A percentile compares a stretch with the other conserved stretches of the same genome.
Evolutionary conservation across 64 coral and sea anemone genomes (phyloP).

Genomic region (Platygyra sinensis): DNA sequence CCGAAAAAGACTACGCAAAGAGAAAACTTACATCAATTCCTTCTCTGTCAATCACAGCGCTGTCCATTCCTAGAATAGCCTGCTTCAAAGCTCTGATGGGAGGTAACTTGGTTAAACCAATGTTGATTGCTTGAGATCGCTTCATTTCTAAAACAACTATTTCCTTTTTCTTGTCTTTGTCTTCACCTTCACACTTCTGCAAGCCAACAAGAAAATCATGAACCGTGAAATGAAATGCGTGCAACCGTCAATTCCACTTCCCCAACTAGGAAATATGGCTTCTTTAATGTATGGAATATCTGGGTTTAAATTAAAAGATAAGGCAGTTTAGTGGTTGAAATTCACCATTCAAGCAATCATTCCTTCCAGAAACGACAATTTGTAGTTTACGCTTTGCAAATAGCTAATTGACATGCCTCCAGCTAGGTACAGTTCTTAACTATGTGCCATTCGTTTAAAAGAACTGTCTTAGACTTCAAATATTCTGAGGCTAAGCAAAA

Average conservation of each 20-base stretch:
- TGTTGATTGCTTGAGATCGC: constrained; percentile 94
- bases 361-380: too few relatives aligned
- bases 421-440: neutral
- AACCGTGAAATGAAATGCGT: neutral
- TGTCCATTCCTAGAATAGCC: constrained; percentile 86
- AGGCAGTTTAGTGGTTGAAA: too few relatives aligned
- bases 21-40: constrained; percentile 81
- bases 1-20: neutral
- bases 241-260: too few relatives aligned
- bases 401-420: neutral
- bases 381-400: neutral
- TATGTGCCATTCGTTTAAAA: too few relatives aligned
- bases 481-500: too few relatives aligned
- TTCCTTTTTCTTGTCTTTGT: constrained; percentile 94
- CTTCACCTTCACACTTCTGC: constrained; percentile 71
- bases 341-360: too few relatives aligned
- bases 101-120: constrained; percentile 90
- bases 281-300: too few relatives aligned
- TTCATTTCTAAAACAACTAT: constrained; percentile 95
- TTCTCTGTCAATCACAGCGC: constrained; percentile 87
- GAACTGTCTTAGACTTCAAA: too few relatives aligned
- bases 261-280: too few relatives aligned
- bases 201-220: neutral
- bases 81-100: constrained; percentile 86
- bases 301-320: too few relatives aligned